Evolutionary conservation across 2,797 vertebrate species (phyloP).

Genomic region (Lithobates sylvaticus): DNA sequence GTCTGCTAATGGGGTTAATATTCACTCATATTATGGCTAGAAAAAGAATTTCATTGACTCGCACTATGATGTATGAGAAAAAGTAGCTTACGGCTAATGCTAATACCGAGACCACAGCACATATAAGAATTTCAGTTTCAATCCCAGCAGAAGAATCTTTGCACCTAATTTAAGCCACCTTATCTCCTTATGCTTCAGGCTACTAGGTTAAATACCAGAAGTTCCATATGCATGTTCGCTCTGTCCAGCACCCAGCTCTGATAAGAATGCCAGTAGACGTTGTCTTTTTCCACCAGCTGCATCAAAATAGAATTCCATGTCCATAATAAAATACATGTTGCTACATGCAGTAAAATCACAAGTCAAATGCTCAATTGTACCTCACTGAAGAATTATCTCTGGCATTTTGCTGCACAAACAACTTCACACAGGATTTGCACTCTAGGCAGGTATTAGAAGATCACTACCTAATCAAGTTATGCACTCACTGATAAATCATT

Average conservation of each 20-base stretch:
- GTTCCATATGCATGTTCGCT: neutral
- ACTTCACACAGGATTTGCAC: neutral
- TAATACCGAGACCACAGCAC: neutral
- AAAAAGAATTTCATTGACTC: neutral
- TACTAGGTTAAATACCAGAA: slow-evolving; percentile 1
- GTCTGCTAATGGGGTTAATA: neutral
- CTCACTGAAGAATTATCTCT: neutral
- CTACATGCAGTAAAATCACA: neutral
- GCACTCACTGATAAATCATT: too few species aligned
- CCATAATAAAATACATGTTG: neutral
- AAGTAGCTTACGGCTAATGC: slow-evolving; percentile 2
- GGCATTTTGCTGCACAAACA: too few species aligned
- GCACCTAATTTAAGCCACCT: slow-evolving; percentile 16
- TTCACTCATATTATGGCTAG: neutral
- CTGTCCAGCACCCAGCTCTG: neutral
- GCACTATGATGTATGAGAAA: slow-evolving; percentile 4
- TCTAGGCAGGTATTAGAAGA: too few species aligned
- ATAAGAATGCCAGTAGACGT: neutral
- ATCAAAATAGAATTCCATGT: slow-evolving; percentile 2
- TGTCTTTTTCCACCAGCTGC: neutral
- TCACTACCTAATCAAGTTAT: too few species aligned
- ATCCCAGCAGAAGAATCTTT: neutral
- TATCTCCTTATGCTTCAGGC: slow-evolving; percentile 26
- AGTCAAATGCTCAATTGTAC: neutral
- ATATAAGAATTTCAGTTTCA: neutral